These are phyloP conservation scores for Portunus trituberculatus DNA, from an alignment of 1,140 invertebrate genomes.

Conservation along the genomic window DNA sequence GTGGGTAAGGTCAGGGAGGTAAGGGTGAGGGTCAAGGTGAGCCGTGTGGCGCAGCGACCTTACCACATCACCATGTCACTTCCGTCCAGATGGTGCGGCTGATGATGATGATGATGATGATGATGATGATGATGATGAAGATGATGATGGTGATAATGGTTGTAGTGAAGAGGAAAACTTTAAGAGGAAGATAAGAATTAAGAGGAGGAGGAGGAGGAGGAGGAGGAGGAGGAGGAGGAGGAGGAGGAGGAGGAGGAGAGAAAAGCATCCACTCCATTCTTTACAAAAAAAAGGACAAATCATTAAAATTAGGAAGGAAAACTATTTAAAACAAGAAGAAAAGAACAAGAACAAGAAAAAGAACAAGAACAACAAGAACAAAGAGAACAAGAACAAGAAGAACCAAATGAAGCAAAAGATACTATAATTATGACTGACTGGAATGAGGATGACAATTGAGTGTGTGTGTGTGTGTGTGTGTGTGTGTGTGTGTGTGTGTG, in stretches of 20 bases:
- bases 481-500: conserved; percentile 20
- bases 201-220: not conserved
- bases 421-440: not conserved
- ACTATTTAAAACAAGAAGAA: not conserved
- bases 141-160: not conserved
- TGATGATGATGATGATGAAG: too few species aligned
- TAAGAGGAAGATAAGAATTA: not conserved
- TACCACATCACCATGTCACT: not conserved
- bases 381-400: not conserved
- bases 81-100: not conserved
- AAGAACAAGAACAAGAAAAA: not conserved
- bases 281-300: not conserved
- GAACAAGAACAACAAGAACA: not conserved
- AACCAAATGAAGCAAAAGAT: not conserved
- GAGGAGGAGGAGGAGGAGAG: conserved; percentile 28
- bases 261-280: not conserved
- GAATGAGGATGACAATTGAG: not conserved
- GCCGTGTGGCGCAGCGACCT: not conserved
- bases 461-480: conserved; percentile 20
- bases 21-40: not conserved
- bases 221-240: not conserved
- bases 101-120: not conserved
- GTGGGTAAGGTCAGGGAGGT: not conserved
- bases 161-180: not conserved
- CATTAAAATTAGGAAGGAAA: not conserved